Percentiles rank a stretch among this genome's conserved stretches.
Evolutionary conservation across 2,888 invertebrate genomes (phyloP).

Genomic region (Catocala nupta): DNA sequence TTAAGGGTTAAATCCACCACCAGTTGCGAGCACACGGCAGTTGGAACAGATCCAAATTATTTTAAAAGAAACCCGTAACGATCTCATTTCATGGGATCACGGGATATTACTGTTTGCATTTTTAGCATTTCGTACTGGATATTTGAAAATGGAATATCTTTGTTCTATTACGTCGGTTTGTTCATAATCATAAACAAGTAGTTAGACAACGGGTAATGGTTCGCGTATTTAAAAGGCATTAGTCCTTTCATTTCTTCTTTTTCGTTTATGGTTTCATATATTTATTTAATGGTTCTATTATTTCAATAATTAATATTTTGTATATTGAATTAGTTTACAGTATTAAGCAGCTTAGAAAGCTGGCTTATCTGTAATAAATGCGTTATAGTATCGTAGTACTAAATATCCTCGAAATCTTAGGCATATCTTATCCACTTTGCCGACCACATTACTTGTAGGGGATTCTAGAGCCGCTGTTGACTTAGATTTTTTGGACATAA

Average conservation of each 20-base stretch:
- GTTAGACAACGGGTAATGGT: background rate
- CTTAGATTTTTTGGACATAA: too few relatives aligned
- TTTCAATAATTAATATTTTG: too few relatives aligned
- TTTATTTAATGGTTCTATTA: background rate
- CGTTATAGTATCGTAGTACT: too few relatives aligned
- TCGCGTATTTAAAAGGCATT: constrained; percentile 4
- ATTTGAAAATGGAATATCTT: constrained; percentile 41
- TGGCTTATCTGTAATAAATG: too few relatives aligned
- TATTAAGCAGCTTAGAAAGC: too few relatives aligned
- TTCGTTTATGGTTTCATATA: background rate
- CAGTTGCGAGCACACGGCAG: constrained; percentile 74
- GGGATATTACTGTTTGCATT: constrained; percentile 48
- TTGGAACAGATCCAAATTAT: constrained; percentile 82
- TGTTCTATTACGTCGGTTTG: constrained; percentile 21
- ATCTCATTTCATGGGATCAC: constrained; percentile 66
- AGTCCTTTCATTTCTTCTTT: background rate
- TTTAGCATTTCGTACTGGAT: constrained; percentile 40
- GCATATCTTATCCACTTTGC: too few relatives aligned
- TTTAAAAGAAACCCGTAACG: constrained; percentile 79
- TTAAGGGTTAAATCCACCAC: constrained; percentile 79
- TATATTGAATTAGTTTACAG: too few relatives aligned
- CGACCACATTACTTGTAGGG: too few relatives aligned
- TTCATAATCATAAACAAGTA: constrained; percentile 3
- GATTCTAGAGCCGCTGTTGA: too few relatives aligned
- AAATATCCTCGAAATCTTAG: too few relatives aligned